Conservation (phyloP, 1,140 invertebrate species). For the Lasioglossum baleicum region DNA sequence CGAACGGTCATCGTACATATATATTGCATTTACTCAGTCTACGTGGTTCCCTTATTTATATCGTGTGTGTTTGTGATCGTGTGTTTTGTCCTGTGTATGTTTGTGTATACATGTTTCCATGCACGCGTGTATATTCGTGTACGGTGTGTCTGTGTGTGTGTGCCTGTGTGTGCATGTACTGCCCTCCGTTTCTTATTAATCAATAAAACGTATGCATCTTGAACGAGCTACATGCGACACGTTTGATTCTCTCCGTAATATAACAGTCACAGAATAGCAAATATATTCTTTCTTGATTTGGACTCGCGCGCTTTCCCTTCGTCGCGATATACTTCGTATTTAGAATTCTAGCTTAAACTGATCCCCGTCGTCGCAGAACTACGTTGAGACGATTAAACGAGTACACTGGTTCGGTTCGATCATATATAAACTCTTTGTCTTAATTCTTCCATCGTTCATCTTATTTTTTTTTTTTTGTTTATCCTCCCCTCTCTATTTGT, state of each 20-base stretch:
- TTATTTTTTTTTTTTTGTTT: neutral
- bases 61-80: conserved; percentile 9
- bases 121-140: conserved; percentile 14
- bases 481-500: neutral
- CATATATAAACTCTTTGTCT: conserved; percentile 54
- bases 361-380: conserved; percentile 44
- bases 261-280: conserved; percentile 63
- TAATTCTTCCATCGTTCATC: neutral
- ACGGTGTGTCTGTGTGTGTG: neutral
- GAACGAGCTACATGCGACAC: conserved; percentile 50
- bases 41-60: conserved; percentile 76
- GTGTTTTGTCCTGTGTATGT: conserved; percentile 29
- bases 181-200: neutral
- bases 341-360: conserved; percentile 44
- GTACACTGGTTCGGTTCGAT: conserved; percentile 60
- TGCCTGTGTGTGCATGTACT: conserved; percentile 12
- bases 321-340: neutral
- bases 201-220: conserved; percentile 31
- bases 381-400: conserved; percentile 46
- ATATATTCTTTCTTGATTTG: conserved; percentile 62
- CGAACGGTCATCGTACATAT: conserved; percentile 76
- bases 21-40: conserved; percentile 81
- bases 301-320: conserved; percentile 42
- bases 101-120: neutral
- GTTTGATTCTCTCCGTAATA: conserved; percentile 61